Conservation (phyloP, 2,888 invertebrate genomes). For the Megastigmus dorsalis region DNA sequence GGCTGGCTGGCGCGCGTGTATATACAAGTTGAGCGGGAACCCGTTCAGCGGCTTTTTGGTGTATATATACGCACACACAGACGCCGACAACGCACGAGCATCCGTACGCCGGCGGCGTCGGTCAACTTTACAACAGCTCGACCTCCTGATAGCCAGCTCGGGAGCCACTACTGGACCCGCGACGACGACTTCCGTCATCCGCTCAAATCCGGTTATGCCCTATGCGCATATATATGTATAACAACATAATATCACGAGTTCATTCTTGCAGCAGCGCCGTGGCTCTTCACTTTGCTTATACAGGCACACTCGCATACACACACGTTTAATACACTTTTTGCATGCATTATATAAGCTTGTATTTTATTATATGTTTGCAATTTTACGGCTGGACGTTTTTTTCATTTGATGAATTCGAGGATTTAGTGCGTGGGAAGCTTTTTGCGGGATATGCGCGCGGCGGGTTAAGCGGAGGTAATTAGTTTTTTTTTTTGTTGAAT, state of each 20-base stretch:
- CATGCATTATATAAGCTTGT: background rate
- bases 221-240: conserved; percentile 1
- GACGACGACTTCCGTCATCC: conserved; percentile 46
- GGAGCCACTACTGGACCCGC: background rate
- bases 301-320: background rate
- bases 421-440: no score
- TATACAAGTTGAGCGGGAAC: no score
- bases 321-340: conserved; percentile 42
- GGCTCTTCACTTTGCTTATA: no score
- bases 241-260: conserved; percentile 51
- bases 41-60: conserved; percentile 45
- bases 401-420: conserved; percentile 31
- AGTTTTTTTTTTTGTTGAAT: no score
- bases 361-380: conserved; percentile 42
- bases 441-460: no score
- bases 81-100: background rate
- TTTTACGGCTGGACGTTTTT: conserved; percentile 35
- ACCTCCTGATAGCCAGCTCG: conserved; percentile 40
- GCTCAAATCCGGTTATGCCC: conserved; percentile 37
- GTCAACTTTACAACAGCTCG: no score
- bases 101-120: no score
- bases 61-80: conserved; percentile 8
- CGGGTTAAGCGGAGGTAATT: no score
- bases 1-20: no score
- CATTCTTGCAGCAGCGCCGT: background rate